Evolutionary conservation across 2,797 vertebrate genomes (phyloP), one percentile per base, ranked within the genome.

Genomic region (Vultur gryphus): DNA sequence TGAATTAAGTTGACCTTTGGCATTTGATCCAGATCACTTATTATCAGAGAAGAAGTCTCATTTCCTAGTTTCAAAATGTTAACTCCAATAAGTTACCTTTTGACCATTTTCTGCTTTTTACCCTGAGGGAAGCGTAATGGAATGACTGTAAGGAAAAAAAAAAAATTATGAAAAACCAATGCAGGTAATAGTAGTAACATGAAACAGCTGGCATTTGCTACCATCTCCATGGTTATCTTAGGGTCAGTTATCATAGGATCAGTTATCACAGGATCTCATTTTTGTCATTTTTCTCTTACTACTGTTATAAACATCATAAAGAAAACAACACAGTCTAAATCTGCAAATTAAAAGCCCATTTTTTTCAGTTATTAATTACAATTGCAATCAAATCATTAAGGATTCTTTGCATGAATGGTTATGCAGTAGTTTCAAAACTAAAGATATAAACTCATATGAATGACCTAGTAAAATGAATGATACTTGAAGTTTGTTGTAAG

Each of bases 51-150:
- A 69, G 9, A 7, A 11, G 3, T 39, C 71, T 76, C 13, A 57
- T 33, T 90, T 81, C 89, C 51, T 71, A 24, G 2, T 90, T 93
- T 51, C 35, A 79, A 71, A 91, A 89, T 20, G 13, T 88, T 39
- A 78, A 89, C 31, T 43, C 7, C 57, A 41, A 33, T 23, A 52
- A 77, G 65, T 93, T 98, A 99, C 99, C 99, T 99, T 99, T 99
- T 97, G 98, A 98, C 98, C 98, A 98, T 98, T 98, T 99, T 98
- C 99, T 99, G 98, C 98, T 98, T 98, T 99, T 99, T 66, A 98
- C 98, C 98, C 99, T 98, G 98, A 99, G 97, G 90, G 99, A 99
- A 94, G 99, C 98, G 96, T 99, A 99, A 97, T 99, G 98, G 95
- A 99, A 99, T 96, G 99, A 98, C 99, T 99, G 89, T 9, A 97